Base-by-base conservation (phyloP, 2,797 vertebrate species). In the Setipinna tenuifilis region DNA sequence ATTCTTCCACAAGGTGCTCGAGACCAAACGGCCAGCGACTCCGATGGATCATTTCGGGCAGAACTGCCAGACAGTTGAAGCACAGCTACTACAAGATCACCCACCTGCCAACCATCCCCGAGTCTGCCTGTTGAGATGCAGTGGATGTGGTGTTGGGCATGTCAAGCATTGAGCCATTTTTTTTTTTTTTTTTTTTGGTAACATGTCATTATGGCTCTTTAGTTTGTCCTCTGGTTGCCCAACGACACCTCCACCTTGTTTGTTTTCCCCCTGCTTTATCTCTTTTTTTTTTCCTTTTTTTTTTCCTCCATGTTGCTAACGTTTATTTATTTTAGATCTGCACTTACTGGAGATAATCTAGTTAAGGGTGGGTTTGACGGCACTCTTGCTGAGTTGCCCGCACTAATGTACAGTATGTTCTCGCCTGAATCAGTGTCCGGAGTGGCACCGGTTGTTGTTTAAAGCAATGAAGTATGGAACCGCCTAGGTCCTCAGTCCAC, bases 31-130 rank as follows among this genome's bases (percentile, higher is more conserved):
- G 94, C 86, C 97, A 98, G 93, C 98, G 97, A 92, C 91, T 99
- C 61, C 98, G 98, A 88, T 99, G 98, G 98, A 97, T 96, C 82
- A 98, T 99, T 88, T 99, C 98, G 0, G 97, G 98, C 31, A 95
- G 97, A 90, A 99, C 98, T 0, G 97, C 97, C 46, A 93, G 97
- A 71, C 97, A 98, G 89, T 91, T 99, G 81, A 99, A 97, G 91
- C 98, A 96, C 80, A 99, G 98, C 91, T 99, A 97, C 92, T 98
- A 98, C 92, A 98, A 95, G 92, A 98, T 99, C 87, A 87, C 96
- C 88, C 98, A 98, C 91, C 97, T 99, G 84, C 98, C 98, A 83
- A 99, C 98, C 65, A 99, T 99, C 90, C 98, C 97, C 0, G 98
- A 99, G 93, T 95, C 93, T 0, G 94, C 93, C 82, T 95, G 89